Base-by-base conservation (phyloP, 1,140 invertebrate genomes). In the Temnothorax longispinosus region DNA sequence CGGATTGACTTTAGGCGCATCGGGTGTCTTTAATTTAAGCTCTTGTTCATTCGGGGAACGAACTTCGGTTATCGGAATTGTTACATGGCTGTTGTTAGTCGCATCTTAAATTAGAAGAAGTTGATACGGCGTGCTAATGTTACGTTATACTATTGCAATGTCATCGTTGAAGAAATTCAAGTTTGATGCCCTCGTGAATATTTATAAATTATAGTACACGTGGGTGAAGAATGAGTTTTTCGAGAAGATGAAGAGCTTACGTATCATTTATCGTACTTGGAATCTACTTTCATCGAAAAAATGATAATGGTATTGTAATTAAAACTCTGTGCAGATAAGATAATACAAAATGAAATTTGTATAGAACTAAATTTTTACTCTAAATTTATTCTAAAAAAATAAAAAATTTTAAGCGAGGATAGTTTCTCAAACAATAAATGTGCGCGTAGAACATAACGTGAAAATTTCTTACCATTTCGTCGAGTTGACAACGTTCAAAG, bases 401-500 rank as follows among this genome's bases (percentile, higher is more conserved):
- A 58, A n/a, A 7, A 76, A 47, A 64, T 60, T 18, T 67, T 27
- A 44, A 38, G 15, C 27, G 3, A 7, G 0, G 15, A n/a, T 11
- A n/a, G 18, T 7, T 38, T 67, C 10, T 13, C 2, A 27, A 21
- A 11, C 2, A 4, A 41, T 3, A 67, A 38, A 27, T 27, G 27
- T 27, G 27, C 27, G 27, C 27, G 44, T 47, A 10, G 10, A 21
- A 13, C 15, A 32, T n/a, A 35, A 72, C n/a, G n/a, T 35, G 62
- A 56, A 6, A 21, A 38, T 80, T 21, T 84, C 80, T 84, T 84
- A 84, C 80, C 80, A 84, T 84, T 75, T 74, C 8, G 18, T 38
- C 7, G 32, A 38, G 4, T 75, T 38, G 52, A 58, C 1, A 3
- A 47, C 2, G 18, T 58, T 82, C 21, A 58, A 56, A 35, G 6